Percentiles rank a stretch among this genome's conserved stretches.
Evolutionary conservation across 2,113 vertebrate genomes (phyloP).

Genomic region (Burhinus bistriatus): DNA sequence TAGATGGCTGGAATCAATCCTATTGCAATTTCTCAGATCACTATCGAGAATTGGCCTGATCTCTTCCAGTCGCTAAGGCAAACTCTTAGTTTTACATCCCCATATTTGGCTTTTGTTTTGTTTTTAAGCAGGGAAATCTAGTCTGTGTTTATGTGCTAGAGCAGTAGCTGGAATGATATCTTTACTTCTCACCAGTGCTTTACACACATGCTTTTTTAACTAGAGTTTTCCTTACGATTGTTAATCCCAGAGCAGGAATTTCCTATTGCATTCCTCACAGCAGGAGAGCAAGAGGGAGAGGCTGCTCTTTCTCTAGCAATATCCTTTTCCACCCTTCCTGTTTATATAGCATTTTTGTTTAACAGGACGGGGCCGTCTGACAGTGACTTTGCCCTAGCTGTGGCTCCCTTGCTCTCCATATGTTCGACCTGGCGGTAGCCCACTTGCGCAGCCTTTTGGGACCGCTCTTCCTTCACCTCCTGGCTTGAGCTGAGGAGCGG

Average conservation of each 20-base stretch:
- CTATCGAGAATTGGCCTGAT: not conserved
- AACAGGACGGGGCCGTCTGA: not conserved
- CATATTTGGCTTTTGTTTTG: constrained; percentile 32
- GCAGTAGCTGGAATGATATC: not conserved
- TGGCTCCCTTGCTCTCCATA: not conserved
- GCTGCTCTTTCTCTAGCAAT: constrained; percentile 25
- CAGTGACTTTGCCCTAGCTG: not conserved
- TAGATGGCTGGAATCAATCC: constrained; percentile 5
- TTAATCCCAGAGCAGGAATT: constrained; percentile 44
- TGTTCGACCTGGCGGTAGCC: not conserved
- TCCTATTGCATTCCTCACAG: constrained; percentile 55
- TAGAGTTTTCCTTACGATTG: constrained; percentile 18
- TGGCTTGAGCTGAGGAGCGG: not conserved
- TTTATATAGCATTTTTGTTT: constrained; percentile 48
- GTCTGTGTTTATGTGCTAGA: not conserved
- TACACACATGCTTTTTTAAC: not conserved
- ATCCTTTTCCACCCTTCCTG: constrained; percentile 67
- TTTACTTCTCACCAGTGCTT: not conserved
- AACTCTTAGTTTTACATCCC: not conserved
- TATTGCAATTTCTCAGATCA: not conserved
- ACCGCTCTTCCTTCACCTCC: not conserved
- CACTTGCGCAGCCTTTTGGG: rapidly evolving
- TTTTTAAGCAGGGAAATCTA: not conserved
- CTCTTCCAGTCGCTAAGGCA: not conserved
- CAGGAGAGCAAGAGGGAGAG: constrained; percentile 50